Conservation (phyloP, 2,113 vertebrate genomes). For the Procavia capensis region DNA sequence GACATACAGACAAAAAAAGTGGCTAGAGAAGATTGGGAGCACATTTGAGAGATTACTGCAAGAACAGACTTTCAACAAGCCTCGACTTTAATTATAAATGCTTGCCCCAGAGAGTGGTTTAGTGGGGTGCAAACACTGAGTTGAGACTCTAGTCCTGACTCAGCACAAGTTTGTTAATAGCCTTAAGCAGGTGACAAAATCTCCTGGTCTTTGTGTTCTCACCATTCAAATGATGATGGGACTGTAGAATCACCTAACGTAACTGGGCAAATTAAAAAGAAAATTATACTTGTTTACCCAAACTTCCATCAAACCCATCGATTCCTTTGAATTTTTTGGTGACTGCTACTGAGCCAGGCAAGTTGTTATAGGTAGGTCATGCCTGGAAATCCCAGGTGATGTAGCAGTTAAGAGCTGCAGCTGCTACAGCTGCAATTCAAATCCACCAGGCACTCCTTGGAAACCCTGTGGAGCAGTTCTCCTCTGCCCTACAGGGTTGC, state of each 20-base stretch:
- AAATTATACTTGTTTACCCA: background rate
- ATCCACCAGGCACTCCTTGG: too few species aligned
- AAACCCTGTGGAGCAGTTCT: too few species aligned
- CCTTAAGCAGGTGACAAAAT: slow-evolving; percentile 2
- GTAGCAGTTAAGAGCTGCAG: too few species aligned
- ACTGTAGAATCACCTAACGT: background rate
- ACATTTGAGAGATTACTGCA: background rate
- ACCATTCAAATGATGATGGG: background rate
- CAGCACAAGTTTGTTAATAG: background rate
- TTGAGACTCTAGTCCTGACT: slow-evolving; percentile 16
- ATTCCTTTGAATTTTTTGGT: background rate
- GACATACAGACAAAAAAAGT: slow-evolving; percentile 14
- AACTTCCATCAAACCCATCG: background rate
- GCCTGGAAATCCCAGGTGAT: too few species aligned
- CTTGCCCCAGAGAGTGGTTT: background rate
- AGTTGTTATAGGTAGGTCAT: background rate
- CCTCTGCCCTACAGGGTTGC: too few species aligned
- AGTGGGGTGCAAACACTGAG: background rate
- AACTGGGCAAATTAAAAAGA: background rate
- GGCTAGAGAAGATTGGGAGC: background rate
- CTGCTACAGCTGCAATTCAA: too few species aligned
- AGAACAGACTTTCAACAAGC: slow-evolving; percentile 24
- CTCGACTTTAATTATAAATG: slow-evolving; percentile 29
- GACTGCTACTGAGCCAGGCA: background rate
- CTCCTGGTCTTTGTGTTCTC: background rate